Base-by-base conservation (phyloP, 2,888 invertebrate genomes). In the Hydrotaea cyrtoneurina region DNA sequence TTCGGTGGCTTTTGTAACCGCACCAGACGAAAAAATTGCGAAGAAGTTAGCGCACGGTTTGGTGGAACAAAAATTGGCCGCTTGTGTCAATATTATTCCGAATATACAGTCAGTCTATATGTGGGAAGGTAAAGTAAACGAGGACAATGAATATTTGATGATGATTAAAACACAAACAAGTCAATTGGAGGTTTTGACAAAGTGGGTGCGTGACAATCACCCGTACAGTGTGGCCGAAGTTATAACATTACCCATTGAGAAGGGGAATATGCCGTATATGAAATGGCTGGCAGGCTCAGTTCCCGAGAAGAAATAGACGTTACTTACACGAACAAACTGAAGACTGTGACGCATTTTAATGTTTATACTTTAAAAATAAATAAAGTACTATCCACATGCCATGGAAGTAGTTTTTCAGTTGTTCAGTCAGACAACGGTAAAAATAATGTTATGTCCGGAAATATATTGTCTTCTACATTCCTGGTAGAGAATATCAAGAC, bases 1-100 rank as follows among this genome's bases (percentile, higher is more conserved):
- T 91, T 98, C 97, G 0, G 95, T 97, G 50, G 97, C 96, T 0
- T 98, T 96, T 93, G 97, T 98, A 3, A 98, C 98, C 0, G 96
- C 96, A 0, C 98, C 98, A 1, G 94, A 93, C 86, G 94, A 95
- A 86, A 95, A 96, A 75, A 95, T 96, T 0, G 98, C 97, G 0
- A 97, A 96, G 91, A 95, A 94, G 83, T 92, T 98, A 74, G 97
- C 96, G 0, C 95, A 94, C 87, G 96, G 96, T 5, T 92, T 98
- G 53, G 96, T 99, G 0, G 94, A 95, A 86, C 94, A 95, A 57
- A 97, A 97, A 90, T 92, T 98, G 59, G 98, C 98, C 0, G 99
- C 98, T 0, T 99, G 99, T 92, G 98, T 99, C 0, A 99, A 99
- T 90, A 96, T 99, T 62, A 94, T 99, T 83, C 98, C 98, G 0